Base-by-base conservation (phyloP, 2,113 vertebrate genomes). In the Malurus melanocephalus region DNA sequence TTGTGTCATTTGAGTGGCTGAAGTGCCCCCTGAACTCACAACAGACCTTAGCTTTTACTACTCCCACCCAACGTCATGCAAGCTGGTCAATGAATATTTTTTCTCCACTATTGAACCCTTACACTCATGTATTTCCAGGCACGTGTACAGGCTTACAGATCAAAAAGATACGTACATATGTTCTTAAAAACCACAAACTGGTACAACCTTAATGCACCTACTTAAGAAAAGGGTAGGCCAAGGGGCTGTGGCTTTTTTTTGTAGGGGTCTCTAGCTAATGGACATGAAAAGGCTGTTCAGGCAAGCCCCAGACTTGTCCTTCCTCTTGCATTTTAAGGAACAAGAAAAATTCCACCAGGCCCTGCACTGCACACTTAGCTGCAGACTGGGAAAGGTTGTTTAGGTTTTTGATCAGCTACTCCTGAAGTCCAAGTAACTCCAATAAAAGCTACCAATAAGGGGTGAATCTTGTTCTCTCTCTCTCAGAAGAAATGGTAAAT, bases 401-500 rank as follows among this genome's bases (percentile, higher is more conserved):
- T 5, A 45, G 28, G 18, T 59, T 78, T 84, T 65, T 45, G 13
- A 68, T 53, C 57, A 61, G 30, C n/a, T 92, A 8, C 53, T 88
- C 32, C 57, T 42, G 3, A 66, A 79, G 64, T 33, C 22, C 59
- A 78, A 57, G 26, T n/a, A 80, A 59, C 40, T 74, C 80, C 3
- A 28, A 15, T 11, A 75, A 84, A 57, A 16, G n/a, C 10, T 42
- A 43, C 77, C 68, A 81, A 7, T 38, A 67, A 46, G 15, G 32
- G 27, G n/a, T 0, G 0, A 66, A 42, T 57, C 26, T 82, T 18
- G 40, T 45, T n/a, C 23, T 32, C 13, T 30, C 19, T 75, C 42
- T 67, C 27, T 28, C 1, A 0, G 23, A 53, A 71, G 33, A 81
- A 71, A 33, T 13, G 5, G 33, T 19, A 53, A 59, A 46, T 48